Base-by-base conservation (phyloP, 2,113 vertebrate species). In the Reinhardtius hippoglossoides region DNA sequence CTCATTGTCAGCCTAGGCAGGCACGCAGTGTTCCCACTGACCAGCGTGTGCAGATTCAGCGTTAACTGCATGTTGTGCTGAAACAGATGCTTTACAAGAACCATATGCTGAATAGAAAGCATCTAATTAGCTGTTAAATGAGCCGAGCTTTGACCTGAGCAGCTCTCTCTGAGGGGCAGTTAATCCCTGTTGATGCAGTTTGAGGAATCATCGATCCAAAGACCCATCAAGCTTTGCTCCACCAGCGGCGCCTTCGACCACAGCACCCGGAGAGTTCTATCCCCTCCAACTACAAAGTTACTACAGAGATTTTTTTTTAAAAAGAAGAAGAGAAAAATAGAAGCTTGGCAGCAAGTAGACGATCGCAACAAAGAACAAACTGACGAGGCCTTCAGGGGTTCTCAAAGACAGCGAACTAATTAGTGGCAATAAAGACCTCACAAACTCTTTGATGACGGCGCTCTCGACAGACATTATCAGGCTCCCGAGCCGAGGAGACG, bases 101-200 rank as follows among this genome's bases (percentile, higher is more conserved):
- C 57, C 83, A 82, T 78, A 89, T 82, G 88, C 72, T 90, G 87
- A 89, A 92, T 86, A 62, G 66, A 83, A 87, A 83, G 82, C 74
- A 54, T 75, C 87, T 93, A 92, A 93, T 93, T 93, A 92, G 88
- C 84, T 83, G 78, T 76, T 91, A 87, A 91, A 92, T 85, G 84
- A 89, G 88, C 66, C 76, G 4, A 85, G 87, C 76, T 63, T 82
- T 88, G 87, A 89, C 87, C 86, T 10, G 59, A 75, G 74, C 87
- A 83, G 68, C 77, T 78, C 69, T 68, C 78, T 82, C 84, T 52
- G 68, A 89, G 82, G 88, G 42, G 46, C 70, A 74, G 73, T 83
- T 92, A 93, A 93, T 94, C 91, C 90, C 76, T 61, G 67, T 77
- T 88, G 87, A 92, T 90, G 86, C 73, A 88, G 83, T 89, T 86